phyloP scores from a whole-genome alignment of 2,797 vertebrate genomes.

The Notolepis coatsorum region DNA sequence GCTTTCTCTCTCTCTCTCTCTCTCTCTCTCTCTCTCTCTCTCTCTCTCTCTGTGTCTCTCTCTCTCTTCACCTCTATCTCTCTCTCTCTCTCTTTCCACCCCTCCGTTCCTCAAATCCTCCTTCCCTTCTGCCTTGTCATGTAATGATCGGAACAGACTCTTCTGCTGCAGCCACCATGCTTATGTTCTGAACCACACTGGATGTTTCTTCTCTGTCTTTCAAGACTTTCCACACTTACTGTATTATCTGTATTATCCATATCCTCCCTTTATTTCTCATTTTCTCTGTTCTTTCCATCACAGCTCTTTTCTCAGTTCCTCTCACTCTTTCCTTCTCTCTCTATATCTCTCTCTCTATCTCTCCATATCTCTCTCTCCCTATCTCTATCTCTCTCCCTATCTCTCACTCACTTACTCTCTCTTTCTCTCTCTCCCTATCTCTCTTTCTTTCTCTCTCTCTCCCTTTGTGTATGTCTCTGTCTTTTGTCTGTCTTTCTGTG shows the following conservation, averaged over 20 bases:
- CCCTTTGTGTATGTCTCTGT: conserved; percentile 22
- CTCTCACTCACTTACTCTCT: too few species aligned
- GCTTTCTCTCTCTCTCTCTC: background rate
- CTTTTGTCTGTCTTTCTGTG: background rate
- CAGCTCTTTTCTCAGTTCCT: conserved; percentile 37
- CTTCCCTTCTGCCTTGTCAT: conserved; percentile 22
- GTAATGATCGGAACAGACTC: conserved; percentile 47
- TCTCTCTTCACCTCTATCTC: background rate
- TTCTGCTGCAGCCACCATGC: conserved; percentile 20
- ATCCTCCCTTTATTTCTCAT: too few species aligned
- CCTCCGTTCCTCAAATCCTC: too few species aligned
- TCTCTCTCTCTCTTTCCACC: background rate
- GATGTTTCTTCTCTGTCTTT: conserved; percentile 50
- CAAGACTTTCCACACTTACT: too few species aligned
- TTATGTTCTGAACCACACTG: conserved; percentile 27
- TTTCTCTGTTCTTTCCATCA: conserved; percentile 31
- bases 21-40: background rate
- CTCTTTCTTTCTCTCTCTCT: conserved; percentile 35
- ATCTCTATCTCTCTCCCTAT: conserved; percentile 19
- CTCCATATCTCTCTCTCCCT: conserved; percentile 16
- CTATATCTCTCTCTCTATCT: conserved; percentile 37
- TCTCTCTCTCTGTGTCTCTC: conserved; percentile 5
- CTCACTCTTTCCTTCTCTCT: conserved; percentile 25
- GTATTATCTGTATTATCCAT: too few species aligned
- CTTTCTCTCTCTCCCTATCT: conserved; percentile 27